Conservation (phyloP, 2,888 invertebrate genomes). For the Acleris laterana region DNA sequence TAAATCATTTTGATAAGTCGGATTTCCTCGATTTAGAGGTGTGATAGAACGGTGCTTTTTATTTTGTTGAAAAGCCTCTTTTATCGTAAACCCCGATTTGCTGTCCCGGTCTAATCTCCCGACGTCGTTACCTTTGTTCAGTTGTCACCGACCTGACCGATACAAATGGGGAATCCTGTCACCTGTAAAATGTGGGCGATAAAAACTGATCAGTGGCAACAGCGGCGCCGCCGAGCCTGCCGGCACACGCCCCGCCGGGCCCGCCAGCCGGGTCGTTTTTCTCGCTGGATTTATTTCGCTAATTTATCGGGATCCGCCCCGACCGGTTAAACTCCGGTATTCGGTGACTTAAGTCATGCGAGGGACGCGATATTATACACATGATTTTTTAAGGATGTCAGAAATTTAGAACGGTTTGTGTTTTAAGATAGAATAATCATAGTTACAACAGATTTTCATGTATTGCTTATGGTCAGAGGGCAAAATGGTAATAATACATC, state of each 20-base stretch:
- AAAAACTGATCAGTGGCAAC: constrained; percentile 11
- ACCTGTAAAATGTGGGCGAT: constrained; percentile 4
- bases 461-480: no score
- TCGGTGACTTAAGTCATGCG: neutral
- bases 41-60: no score
- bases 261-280: constrained; percentile 8
- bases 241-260: neutral
- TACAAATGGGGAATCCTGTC: constrained; percentile 1
- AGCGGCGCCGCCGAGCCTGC: neutral
- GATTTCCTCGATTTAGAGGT: no score
- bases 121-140: neutral
- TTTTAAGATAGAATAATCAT: no score
- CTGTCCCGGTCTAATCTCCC: neutral
- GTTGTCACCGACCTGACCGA: neutral
- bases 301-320: constrained; percentile 28
- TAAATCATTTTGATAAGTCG: no score
- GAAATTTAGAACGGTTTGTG: no score
- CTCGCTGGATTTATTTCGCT: constrained; percentile 26
- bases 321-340: constrained; percentile 12
- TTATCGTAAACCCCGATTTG: no score
- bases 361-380: neutral
- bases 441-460: no score
- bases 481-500: no score
- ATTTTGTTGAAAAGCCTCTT: no score
- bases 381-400: neutral